These are phyloP conservation scores for Nematostella vectensis DNA, from an alignment of 92 coral and sea anemone genomes.

Conservation along the genomic window DNA sequence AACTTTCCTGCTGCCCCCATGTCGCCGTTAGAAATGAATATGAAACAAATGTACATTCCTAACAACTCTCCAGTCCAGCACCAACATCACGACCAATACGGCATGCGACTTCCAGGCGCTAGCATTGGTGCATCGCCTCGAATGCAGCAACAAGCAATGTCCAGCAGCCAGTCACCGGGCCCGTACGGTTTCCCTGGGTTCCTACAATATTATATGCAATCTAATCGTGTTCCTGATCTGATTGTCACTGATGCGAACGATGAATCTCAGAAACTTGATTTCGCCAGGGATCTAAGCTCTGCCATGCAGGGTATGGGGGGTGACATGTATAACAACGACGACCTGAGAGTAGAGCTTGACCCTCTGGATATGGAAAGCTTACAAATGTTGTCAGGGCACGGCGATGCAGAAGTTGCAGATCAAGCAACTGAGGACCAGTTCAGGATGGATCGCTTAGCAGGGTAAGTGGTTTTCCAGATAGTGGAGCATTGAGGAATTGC, in stretches of 20 bases:
- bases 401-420: constrained; percentile 70
- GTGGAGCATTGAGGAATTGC: neutral
- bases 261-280: constrained; percentile 57
- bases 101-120: constrained; percentile 28
- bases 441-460: constrained; percentile 61
- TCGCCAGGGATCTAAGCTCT: constrained; percentile 59
- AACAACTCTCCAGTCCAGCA: constrained; percentile 54
- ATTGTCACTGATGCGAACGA: constrained; percentile 73
- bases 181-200: constrained; percentile 30
- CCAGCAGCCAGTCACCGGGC: constrained; percentile 38
- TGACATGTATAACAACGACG: constrained; percentile 42
- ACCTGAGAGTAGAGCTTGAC: constrained; percentile 54
- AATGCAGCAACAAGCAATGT: constrained; percentile 49
- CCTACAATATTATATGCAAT: constrained; percentile 41
- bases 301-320: constrained; percentile 53
- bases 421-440: constrained; percentile 80
- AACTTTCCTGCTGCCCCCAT: constrained; percentile 63
- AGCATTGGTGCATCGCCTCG: constrained; percentile 30
- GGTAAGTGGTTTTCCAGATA: constrained; percentile 34
- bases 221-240: constrained; percentile 59
- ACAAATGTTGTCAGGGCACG: constrained; percentile 82
- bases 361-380: constrained; percentile 80
- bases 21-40: constrained; percentile 61
- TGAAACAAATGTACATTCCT: constrained; percentile 64
- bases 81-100: constrained; percentile 50